These are phyloP conservation scores for Amphiprion percula DNA, from an alignment of 2,113 vertebrate genomes.

Conservation along the genomic window DNA sequence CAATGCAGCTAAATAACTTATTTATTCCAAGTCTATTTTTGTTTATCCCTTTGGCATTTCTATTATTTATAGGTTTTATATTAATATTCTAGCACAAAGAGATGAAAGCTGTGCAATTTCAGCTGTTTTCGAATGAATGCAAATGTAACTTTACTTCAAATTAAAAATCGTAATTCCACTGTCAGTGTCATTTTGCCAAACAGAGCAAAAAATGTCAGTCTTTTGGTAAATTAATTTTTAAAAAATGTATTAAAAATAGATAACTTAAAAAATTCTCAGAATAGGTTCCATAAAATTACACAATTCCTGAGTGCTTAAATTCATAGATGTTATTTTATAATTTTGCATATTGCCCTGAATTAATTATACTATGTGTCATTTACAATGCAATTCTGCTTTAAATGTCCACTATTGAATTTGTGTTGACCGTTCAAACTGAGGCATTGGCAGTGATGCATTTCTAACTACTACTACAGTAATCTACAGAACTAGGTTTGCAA, in stretches of 20 bases:
- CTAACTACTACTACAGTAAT: neutral
- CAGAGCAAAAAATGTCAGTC: too few species aligned
- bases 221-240: too few species aligned
- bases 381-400: neutral
- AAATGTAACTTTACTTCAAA: too few species aligned
- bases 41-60: neutral
- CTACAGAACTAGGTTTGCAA: neutral
- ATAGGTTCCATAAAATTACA: too few species aligned
- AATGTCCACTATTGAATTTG: slow-evolving; percentile 8
- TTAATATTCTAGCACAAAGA: neutral
- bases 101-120: too few species aligned
- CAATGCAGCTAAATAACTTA: neutral
- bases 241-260: too few species aligned
- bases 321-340: neutral
- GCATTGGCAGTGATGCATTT: slow-evolving; percentile 1
- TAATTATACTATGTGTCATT: too few species aligned
- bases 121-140: too few species aligned
- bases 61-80: neutral
- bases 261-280: too few species aligned
- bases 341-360: neutral
- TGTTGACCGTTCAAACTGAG: slow-evolving; percentile 39
- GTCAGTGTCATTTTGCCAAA: too few species aligned
- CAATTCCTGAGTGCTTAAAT: neutral
- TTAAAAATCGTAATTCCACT: too few species aligned
- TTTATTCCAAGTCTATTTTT: neutral